These are phyloP conservation scores for Sander vitreus DNA, from an alignment of 2,113 vertebrate genomes.

Conservation along the genomic window DNA sequence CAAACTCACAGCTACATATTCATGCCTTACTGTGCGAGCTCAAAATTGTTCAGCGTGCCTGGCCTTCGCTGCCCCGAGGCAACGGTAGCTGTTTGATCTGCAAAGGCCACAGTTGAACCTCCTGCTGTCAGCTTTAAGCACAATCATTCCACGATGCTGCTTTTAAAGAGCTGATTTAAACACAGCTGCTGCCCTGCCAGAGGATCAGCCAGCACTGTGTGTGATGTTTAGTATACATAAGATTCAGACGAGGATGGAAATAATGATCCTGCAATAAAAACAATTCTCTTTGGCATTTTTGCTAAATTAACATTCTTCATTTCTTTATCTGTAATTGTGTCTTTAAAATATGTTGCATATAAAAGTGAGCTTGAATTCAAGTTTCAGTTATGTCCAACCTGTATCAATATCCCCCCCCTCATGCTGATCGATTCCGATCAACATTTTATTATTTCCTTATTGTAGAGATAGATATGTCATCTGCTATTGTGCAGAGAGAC, in stretches of 20 bases:
- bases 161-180: conserved; percentile 48
- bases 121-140: conserved; percentile 46
- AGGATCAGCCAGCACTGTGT: conserved; percentile 1
- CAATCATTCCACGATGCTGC: conserved; percentile 24
- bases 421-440: neutral
- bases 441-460: neutral
- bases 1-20: conserved; percentile 26
- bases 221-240: neutral
- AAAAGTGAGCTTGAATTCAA: neutral
- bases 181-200: conserved; percentile 43
- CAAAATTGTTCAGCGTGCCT: neutral
- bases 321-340: neutral
- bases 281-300: neutral
- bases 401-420: neutral
- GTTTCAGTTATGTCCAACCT: neutral
- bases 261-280: neutral
- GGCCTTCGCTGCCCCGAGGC: conserved; percentile 13
- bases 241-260: neutral
- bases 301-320: neutral
- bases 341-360: neutral
- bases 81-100: conserved; percentile 47
- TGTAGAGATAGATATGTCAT: neutral
- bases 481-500: neutral
- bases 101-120: conserved; percentile 43
- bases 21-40: neutral